phyloP scores from a whole-genome alignment of 2,113 vertebrate species.

The Gymnogyps californianus region DNA sequence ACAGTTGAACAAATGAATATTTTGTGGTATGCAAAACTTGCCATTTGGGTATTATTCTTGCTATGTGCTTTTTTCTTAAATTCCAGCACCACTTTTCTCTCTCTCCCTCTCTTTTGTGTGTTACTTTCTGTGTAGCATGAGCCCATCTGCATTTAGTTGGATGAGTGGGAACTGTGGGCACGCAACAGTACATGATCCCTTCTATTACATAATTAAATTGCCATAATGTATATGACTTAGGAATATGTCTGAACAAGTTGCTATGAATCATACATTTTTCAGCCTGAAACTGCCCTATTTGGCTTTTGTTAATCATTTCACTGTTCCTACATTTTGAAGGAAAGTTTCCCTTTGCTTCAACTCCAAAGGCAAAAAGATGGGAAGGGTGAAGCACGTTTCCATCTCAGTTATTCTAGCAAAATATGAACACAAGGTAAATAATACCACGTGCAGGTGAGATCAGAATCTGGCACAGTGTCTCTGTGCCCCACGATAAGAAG shows the following conservation, averaged over 20 bases:
- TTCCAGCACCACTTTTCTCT: neutral
- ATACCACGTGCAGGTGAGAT: neutral
- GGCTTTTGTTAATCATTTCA: conserved; percentile 25
- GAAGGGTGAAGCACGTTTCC: neutral
- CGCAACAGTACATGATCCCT: neutral
- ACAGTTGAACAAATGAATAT: neutral
- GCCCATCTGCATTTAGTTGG: neutral
- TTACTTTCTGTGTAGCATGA: neutral
- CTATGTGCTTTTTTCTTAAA: neutral
- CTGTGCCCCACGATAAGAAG: neutral
- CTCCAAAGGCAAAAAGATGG: neutral
- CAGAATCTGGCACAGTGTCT: conserved; percentile 7
- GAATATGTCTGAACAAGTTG: conserved; percentile 45
- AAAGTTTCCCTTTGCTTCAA: neutral
- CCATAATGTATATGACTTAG: conserved; percentile 23
- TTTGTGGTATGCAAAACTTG: neutral
- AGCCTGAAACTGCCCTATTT: conserved; percentile 34
- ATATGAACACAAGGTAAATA: neutral
- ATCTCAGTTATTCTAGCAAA: neutral
- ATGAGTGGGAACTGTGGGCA: conserved; percentile 40
- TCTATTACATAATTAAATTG: conserved; percentile 61
- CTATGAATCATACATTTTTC: conserved; percentile 45
- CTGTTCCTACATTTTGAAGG: neutral
- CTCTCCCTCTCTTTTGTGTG: neutral
- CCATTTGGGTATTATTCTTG: neutral